Base-by-base conservation (phyloP, 2,888 invertebrate genomes). In the Eupeodes latifasciatus region DNA sequence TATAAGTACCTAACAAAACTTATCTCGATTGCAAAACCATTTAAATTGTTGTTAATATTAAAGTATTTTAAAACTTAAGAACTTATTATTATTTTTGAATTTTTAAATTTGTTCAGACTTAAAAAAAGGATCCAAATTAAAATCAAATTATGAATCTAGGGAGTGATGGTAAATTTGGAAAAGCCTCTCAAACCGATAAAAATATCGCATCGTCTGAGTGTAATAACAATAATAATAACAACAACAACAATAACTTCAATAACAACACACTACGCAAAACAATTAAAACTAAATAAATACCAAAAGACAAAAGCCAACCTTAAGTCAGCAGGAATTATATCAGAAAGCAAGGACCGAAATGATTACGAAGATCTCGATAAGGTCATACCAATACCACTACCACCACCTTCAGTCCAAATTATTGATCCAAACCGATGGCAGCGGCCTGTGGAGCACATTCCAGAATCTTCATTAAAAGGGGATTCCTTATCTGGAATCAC, bases 291-390 rank as follows among this genome's bases (percentile, higher is more conserved):
- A 80, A 87, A 55, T 16, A 80, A 87, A 55, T 77, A 76, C 53
- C 64, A 80, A 62, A 69, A 79, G 36, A 71, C 81, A 61, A 81
- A 79, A 72, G 84, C 74, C 7, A 81, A 79, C 14, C 53, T 81
- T 14, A 76, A 84, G 11, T 67, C 86, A 14, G 75, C 27, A 9
- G 78, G 84, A 2, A 55, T 66, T 36, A 27, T 75, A 44, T 64
- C 82, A 9, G 67, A 51, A 14, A 55, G 40, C 66, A 88, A 75
- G 69, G 44, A 86, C 62, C 85, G 81, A 55, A 76, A 85, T 82
- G 90, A 89, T 16, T 91, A 91, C 57, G 90, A 91, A 67, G 89
- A 91, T 90, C 82, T 91, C 34, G 90, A 91, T 85, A 85, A 86
- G 40, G 64, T n/a, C 53, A 75, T 40, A 62, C 72, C 81, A 82